Percentiles rank a stretch among this genome's conserved stretches.
Evolutionary conservation across 2,888 invertebrate genomes (phyloP).

Genomic region (Caenorhabditis japonica): DNA sequence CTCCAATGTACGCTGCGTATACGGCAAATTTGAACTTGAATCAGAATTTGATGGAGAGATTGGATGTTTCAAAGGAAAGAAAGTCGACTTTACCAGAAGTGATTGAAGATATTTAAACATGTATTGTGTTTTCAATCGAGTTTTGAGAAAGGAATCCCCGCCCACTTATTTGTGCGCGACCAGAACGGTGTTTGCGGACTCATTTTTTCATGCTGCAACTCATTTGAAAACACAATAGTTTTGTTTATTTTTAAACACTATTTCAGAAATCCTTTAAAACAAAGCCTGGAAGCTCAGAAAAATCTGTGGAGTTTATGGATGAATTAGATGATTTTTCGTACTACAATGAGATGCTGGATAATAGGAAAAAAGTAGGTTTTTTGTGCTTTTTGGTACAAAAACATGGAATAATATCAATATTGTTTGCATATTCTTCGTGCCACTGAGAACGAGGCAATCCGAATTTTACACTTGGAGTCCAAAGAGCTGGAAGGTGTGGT

Average conservation of each 20-base stretch:
- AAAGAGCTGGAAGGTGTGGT: slow-evolving; percentile 28
- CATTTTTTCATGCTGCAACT: no score
- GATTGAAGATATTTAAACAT: no score
- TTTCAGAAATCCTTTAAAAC: no score
- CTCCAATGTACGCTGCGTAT: slow-evolving; percentile 55
- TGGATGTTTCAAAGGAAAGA: slow-evolving; percentile 13
- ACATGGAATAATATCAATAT: not conserved
- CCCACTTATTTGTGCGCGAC: no score
- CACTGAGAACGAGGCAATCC: slow-evolving; percentile 35
- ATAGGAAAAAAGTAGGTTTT: slow-evolving; percentile 23
- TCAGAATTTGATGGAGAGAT: slow-evolving; percentile 26
- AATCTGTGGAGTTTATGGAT: slow-evolving; percentile 17
- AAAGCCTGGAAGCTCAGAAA: no score
- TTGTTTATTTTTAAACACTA: no score
- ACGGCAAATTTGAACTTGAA: slow-evolving; percentile 26
- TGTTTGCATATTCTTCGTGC: slow-evolving; percentile 27
- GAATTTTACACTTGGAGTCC: slow-evolving; percentile 13
- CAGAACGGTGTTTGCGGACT: no score
- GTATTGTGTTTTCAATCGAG: no score
- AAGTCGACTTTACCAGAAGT: no score
- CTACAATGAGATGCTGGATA: slow-evolving; percentile 29
- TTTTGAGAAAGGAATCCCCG: no score
- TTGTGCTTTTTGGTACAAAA: not conserved
- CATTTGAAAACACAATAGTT: no score
- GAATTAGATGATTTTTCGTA: slow-evolving; percentile 24